Evolutionary conservation across 2,888 invertebrate species (phyloP), one percentile per base, ranked within the genome.

Genomic region (Nowickia ferox): DNA sequence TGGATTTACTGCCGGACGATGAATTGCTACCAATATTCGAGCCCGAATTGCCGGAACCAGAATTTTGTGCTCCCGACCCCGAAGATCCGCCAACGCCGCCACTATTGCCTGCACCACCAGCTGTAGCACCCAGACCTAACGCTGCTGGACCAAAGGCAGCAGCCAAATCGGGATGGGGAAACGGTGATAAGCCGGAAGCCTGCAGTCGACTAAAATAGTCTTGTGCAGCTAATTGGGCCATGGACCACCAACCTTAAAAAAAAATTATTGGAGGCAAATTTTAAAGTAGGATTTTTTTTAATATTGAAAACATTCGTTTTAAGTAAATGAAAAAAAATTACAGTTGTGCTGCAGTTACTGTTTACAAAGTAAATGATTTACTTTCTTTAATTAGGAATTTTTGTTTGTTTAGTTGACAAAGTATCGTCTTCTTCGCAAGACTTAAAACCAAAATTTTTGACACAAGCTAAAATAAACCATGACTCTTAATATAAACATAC

Each of bases 151-250:
- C 91, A 88, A 95, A 93, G 65, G 95, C 94, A 80, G 94, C 94
- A 57, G 94, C 94, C 88, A 96, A 92, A 90, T 95, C 95, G 17
- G 95, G 95, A 91, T 93, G 93, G 0, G 96, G 94, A 93, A 97
- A 96, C 90, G 95, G 95, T 59, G 94, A 95, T 80, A 97, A 92
- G 30, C 96, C 96, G 10, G 96, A 96, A 4, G 96, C 96, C 92
- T 97, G 97, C 87, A 97, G 93, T 84, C 97, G 94, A 65, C 96
- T 96, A 88, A 97, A 94, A 93, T 97, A 97, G 93, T 97, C 97
- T 92, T 97, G 97, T 0, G 97, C 97, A 48, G 97, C 97, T 89
- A 97, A 94, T 92, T 97, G 97, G 57, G 97, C 97, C 96, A 97
- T 97, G 30, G 96, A 96, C 97, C 97, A 97, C 97, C 97, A 97